phyloP scores from a whole-genome alignment of 2,888 invertebrate species.

The Meganola albula region DNA sequence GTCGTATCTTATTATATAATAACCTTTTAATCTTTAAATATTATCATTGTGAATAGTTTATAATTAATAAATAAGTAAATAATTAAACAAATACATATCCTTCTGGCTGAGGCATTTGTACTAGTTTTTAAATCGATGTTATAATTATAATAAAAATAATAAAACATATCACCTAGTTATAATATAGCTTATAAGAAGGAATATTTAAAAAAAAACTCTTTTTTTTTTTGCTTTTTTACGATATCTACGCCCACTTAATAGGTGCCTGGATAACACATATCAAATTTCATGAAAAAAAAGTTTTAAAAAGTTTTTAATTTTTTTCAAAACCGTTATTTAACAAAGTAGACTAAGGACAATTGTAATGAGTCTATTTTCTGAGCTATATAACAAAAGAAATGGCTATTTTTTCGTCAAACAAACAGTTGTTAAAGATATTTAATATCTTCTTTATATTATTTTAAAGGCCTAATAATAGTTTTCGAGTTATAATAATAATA shows the following conservation, averaged over 20 bases:
- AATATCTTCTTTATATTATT: constrained; percentile 49
- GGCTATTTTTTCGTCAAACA: constrained; percentile 57
- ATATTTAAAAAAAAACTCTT: constrained; percentile 17
- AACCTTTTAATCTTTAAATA: constrained; percentile 51
- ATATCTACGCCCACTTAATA: constrained; percentile 40
- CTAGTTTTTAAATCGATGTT: constrained; percentile 56
- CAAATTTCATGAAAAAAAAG: constrained; percentile 30
- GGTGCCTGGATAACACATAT: constrained; percentile 67
- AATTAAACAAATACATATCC: constrained; percentile 73
- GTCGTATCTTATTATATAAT: constrained; percentile 39
- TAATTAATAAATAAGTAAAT: constrained; percentile 53
- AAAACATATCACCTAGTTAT: constrained; percentile 40
- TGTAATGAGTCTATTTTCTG: constrained; percentile 63
- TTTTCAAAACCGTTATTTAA: constrained; percentile 26
- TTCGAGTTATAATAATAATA: constrained; percentile 7
- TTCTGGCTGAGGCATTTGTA: constrained; percentile 77
- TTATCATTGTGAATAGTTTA: constrained; percentile 45
- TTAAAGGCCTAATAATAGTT: constrained; percentile 47
- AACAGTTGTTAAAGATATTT: constrained; percentile 58
- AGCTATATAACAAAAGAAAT: constrained; percentile 33
- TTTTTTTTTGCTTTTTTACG: constrained; percentile 38
- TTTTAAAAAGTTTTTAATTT: constrained; percentile 28
- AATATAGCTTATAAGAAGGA: constrained; percentile 32
- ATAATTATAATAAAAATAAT: constrained; percentile 39
- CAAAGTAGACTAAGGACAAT: constrained; percentile 47